A percentile compares a stretch with the other conserved stretches of the same genome.
Conservation (phyloP, 2,888 invertebrate genomes). For the Euclidia mi region DNA sequence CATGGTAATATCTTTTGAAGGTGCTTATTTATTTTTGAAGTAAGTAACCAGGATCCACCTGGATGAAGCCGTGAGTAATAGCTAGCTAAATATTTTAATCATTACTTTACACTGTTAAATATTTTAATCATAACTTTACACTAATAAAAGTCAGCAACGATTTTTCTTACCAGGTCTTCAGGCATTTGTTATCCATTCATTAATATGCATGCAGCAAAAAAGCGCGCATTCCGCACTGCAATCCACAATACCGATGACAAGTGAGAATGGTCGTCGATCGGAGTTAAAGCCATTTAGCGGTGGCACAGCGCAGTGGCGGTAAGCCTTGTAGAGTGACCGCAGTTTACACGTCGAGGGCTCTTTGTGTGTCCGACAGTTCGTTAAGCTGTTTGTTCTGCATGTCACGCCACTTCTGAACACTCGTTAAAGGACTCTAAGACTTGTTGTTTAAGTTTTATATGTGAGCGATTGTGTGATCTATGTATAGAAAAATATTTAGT, state of each 20-base stretch:
- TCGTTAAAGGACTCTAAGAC: not conserved
- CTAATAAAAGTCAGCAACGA: no score
- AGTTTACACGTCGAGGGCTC: slow-evolving; percentile 19
- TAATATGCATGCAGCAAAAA: not conserved
- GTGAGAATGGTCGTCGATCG: not conserved
- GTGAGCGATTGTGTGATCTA: not conserved
- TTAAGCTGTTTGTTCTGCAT: slow-evolving; percentile 9
- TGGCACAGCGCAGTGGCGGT: slow-evolving; percentile 10
- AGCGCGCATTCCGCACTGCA: not conserved
- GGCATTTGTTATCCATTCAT: not conserved
- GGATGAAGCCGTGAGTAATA: no score
- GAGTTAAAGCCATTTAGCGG: slow-evolving; percentile 6
- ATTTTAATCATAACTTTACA: no score
- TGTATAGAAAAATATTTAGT: no score
- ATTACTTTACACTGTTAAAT: no score
- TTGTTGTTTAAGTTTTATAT: not conserved
- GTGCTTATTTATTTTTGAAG: no score
- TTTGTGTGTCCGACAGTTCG: slow-evolving; percentile 5
- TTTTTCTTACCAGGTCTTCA: no score
- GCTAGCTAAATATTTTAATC: no score
- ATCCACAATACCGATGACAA: no score
- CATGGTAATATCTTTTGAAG: no score
- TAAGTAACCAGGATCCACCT: no score
- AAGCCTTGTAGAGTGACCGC: slow-evolving; percentile 16
- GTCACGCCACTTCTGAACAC: not conserved